Conservation (phyloP, 2,113 vertebrate genomes). For the Hystrix brachyura region DNA sequence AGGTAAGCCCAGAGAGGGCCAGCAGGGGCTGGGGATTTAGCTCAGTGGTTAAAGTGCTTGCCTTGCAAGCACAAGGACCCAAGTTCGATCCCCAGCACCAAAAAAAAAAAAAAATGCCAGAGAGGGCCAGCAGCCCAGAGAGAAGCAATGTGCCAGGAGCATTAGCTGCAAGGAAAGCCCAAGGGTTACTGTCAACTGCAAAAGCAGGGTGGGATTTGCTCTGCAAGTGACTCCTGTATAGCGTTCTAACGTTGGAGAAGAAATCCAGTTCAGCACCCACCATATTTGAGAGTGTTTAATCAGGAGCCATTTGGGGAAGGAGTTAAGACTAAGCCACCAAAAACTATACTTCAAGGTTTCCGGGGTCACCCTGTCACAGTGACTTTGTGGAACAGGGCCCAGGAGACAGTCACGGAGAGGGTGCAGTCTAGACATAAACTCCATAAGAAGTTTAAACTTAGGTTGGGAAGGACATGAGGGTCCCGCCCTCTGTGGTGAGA, state of each 20-base stretch:
- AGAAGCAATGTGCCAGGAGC: not conserved
- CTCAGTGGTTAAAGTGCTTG: too few relatives aligned
- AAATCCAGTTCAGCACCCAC: not conserved
- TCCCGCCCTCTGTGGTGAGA: not conserved
- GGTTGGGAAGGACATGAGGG: not conserved
- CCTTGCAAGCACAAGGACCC: too few relatives aligned
- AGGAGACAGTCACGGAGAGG: not conserved
- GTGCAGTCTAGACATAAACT: not conserved
- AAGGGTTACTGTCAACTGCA: not conserved
- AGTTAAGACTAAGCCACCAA: not conserved
- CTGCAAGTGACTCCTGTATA: not conserved
- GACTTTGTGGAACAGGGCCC: not conserved
- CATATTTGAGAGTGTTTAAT: not conserved
- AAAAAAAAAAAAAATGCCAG: too few relatives aligned
- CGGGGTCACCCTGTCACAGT: not conserved
- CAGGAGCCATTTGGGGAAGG: not conserved
- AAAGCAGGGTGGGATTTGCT: not conserved
- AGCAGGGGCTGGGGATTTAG: not conserved
- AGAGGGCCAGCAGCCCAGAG: not conserved
- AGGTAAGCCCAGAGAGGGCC: not conserved
- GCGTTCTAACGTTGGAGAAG: not conserved
- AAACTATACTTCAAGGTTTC: not conserved
- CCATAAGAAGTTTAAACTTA: not conserved
- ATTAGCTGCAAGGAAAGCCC: not conserved
- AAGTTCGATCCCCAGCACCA: too few relatives aligned